These are phyloP conservation scores for Drosophila neonasuta DNA, from an alignment of 2,888 invertebrate genomes.

Conservation along the genomic window DNA sequence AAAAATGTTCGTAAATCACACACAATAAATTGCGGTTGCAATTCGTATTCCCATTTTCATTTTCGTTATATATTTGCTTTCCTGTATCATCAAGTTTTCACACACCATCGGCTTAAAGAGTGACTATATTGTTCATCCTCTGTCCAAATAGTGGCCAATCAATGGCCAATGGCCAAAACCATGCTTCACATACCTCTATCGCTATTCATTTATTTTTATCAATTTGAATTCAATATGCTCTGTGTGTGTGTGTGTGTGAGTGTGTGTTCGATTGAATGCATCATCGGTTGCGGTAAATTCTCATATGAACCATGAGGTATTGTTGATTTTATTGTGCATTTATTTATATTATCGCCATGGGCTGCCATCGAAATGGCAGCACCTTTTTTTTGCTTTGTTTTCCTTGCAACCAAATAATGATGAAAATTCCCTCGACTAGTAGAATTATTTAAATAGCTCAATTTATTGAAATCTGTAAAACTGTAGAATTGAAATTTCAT, in stretches of 20 bases:
- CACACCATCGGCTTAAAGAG: conserved; percentile 33
- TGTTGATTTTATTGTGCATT: conserved; percentile 34
- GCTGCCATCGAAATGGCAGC: conserved; percentile 16
- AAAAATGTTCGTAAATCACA: conserved; percentile 45
- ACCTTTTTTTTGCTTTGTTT: not conserved
- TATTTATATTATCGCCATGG: conserved; percentile 14
- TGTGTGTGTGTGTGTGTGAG: conserved; percentile 1
- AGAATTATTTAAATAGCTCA: conserved; percentile 31
- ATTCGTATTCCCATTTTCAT: conserved; percentile 15
- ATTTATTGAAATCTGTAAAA: conserved; percentile 13
- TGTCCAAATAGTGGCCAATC: conserved; percentile 31
- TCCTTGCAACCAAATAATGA: not conserved
- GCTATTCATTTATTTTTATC: conserved; percentile 1
- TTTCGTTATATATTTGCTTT: conserved; percentile 6
- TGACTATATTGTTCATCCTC: conserved; percentile 20
- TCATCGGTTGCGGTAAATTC: conserved; percentile 14
- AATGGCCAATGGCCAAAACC: conserved; percentile 14
- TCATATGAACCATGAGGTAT: conserved; percentile 38
- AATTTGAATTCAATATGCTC: conserved; percentile 7
- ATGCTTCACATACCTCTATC: conserved; percentile 13
- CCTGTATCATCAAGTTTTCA: conserved; percentile 29
- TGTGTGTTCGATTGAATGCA: conserved; percentile 30
- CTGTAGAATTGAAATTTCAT: conserved; percentile 5
- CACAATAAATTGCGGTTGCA: conserved; percentile 44
- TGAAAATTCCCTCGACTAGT: not conserved